Base-by-base conservation (phyloP, 2,888 invertebrate genomes). In the Dromius quadrimaculatus region DNA sequence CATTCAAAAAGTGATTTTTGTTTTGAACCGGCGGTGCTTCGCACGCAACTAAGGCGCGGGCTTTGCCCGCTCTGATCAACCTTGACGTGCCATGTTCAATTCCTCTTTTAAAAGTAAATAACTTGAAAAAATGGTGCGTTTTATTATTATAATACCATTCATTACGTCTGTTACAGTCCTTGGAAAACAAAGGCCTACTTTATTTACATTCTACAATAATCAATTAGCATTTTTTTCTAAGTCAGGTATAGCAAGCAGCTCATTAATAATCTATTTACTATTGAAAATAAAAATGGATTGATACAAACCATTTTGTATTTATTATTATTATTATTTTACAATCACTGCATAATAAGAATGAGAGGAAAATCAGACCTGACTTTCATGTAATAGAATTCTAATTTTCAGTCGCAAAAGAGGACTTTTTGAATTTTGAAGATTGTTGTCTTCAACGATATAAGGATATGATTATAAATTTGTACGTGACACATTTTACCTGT, bases 251-350 rank as follows among this genome's bases (percentile, higher is more conserved):
- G 36, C 15, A 36, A 22, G 20, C 22, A 22, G 1, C 23, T 61
- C 61, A 61, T 61, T 61, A 61, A 38, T 38, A 61, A 61, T 41
- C 61, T 38, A 61, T 61, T 22, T 41, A 61, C 9, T 19, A 38
- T 13, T 50, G 22, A 9, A 34, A n/a, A 20, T 23, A 50, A 23
- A 22, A 50, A 50, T 50, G 5, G 20, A 28, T 8, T 5, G 28
- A 28, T 28, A 3, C 20, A 11, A 34, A 15, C 28, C 32, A 17
- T 19, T 17, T 38, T 38, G 59, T 20, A 59, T 20, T 36, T 15
- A 59, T 59, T 59, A n/a, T n/a, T n/a, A n/a, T n/a, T 59, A 59
- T 61, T 61, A n/a, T 22, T 23, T 22, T 41, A 61, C 61, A 41
- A 61, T 61, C 59, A 5, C 61, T 1, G 19, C 17, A 19, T n/a